These are phyloP conservation scores for Rhincodon typus DNA, from an alignment of 2,797 vertebrate genomes.

Conservation along the genomic window DNA sequence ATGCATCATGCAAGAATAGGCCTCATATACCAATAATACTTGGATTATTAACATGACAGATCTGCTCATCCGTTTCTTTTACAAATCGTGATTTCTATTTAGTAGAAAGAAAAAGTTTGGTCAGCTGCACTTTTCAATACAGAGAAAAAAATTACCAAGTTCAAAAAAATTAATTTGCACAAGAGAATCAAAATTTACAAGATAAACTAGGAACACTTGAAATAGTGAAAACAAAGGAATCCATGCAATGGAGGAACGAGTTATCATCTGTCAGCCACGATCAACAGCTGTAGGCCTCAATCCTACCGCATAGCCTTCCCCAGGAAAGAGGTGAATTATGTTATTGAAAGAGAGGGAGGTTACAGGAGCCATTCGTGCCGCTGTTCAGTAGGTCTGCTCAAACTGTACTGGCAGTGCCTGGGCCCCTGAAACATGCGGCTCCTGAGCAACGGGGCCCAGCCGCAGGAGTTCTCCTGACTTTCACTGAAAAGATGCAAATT, in stretches of 20 bases:
- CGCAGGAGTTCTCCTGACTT: neutral
- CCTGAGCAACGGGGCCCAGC: neutral
- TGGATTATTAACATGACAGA: neutral
- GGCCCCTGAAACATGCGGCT: neutral
- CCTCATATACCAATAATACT: neutral
- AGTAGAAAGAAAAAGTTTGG: neutral
- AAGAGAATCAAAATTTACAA: neutral
- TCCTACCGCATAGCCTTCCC: neutral
- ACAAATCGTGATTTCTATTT: neutral
- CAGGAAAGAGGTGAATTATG: neutral
- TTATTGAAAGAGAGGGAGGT: no score
- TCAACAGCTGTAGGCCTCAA: neutral
- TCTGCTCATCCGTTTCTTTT: neutral
- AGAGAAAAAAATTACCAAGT: neutral
- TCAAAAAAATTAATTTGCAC: neutral
- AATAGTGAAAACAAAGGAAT: slow-evolving; percentile 22
- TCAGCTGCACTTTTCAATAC: no score
- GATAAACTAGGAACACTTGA: neutral
- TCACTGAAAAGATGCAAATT: neutral
- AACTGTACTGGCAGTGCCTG: neutral
- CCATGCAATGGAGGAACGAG: neutral
- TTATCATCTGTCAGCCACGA: neutral
- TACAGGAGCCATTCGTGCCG: neutral
- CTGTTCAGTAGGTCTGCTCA: neutral
- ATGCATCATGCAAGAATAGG: neutral